phyloP scores from a whole-genome alignment of 2,888 invertebrate genomes.

The Aradus depressus region DNA sequence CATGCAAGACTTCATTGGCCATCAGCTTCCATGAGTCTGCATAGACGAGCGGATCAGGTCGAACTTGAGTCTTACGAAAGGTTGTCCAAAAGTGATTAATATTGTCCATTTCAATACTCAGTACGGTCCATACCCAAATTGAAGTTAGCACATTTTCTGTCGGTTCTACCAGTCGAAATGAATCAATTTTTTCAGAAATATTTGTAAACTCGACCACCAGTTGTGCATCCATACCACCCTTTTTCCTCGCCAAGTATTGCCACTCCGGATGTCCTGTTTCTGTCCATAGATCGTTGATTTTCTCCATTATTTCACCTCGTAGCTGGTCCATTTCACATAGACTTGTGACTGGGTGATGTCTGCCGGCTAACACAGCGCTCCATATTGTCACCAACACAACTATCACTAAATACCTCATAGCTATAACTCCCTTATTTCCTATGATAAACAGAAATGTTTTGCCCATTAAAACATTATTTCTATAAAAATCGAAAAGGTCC shows the following conservation, averaged over 20 bases:
- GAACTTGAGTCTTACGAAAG: slow-evolving; percentile 48
- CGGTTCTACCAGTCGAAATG: slow-evolving; percentile 9
- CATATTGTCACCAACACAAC: too few species aligned
- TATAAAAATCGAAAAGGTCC: too few species aligned
- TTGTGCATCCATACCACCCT: slow-evolving; percentile 39
- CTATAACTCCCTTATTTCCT: too few species aligned
- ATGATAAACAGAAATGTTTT: too few species aligned
- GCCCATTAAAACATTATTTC: too few species aligned
- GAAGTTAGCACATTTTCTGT: slow-evolving; percentile 26
- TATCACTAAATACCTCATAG: too few species aligned
- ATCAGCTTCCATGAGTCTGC: slow-evolving; percentile 47
- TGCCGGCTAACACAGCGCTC: too few species aligned
- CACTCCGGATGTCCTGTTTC: slow-evolving; percentile 49
- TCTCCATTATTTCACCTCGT: slow-evolving; percentile 19
- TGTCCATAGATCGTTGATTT: slow-evolving; percentile 49
- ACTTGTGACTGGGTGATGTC: too few species aligned
- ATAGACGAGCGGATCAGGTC: slow-evolving; percentile 35
- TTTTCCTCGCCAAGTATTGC: slow-evolving; percentile 29
- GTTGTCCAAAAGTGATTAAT: slow-evolving; percentile 55
- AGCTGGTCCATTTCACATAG: slow-evolving; percentile 31
- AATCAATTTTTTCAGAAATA: slow-evolving; percentile 40
- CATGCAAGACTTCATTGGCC: slow-evolving; percentile 51
- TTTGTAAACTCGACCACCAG: slow-evolving; percentile 47
- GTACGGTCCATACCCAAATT: slow-evolving; percentile 51
- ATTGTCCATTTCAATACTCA: slow-evolving; percentile 48